Evolutionary conservation across 2,113 vertebrate species (phyloP).

Genomic region (Hypanus sabinus): DNA sequence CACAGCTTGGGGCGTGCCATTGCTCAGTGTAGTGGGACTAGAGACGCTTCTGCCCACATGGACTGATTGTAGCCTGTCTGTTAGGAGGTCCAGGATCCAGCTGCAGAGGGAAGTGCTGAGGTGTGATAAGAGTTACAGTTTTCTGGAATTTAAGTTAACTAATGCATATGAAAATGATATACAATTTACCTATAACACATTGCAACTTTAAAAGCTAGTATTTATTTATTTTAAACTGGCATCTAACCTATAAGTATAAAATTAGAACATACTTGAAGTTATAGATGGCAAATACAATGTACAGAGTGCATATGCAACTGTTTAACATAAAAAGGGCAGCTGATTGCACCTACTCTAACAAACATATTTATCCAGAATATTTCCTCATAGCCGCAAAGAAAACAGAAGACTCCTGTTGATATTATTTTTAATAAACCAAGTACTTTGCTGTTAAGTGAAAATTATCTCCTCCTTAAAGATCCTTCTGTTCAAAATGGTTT

Average conservation of each 20-base stretch:
- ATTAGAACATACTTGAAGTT: too few species aligned
- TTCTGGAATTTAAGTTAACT: not conserved
- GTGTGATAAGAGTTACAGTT: not conserved
- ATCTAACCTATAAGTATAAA: not conserved
- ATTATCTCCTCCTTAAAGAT: not conserved
- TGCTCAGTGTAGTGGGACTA: too few species aligned
- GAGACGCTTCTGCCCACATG: too few species aligned
- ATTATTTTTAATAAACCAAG: not conserved
- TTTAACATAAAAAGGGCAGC: not conserved
- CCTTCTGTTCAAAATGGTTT: too few species aligned
- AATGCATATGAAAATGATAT: not conserved
- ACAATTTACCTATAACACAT: not conserved
- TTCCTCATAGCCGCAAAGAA: not conserved
- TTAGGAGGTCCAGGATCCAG: too few species aligned
- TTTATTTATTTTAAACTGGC: not conserved
- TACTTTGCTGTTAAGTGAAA: not conserved
- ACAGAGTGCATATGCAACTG: not conserved
- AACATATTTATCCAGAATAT: not conserved
- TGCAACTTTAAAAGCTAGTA: not conserved
- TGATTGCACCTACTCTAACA: not conserved
- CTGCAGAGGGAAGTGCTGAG: too few species aligned
- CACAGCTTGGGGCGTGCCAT: too few species aligned
- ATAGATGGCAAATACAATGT: too few species aligned
- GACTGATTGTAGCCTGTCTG: too few species aligned
- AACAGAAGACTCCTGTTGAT: not conserved